phyloP scores from a whole-genome alignment of 37 sponge, comb jelly and placozoan species.

The Dysidea cf. avara region DNA sequence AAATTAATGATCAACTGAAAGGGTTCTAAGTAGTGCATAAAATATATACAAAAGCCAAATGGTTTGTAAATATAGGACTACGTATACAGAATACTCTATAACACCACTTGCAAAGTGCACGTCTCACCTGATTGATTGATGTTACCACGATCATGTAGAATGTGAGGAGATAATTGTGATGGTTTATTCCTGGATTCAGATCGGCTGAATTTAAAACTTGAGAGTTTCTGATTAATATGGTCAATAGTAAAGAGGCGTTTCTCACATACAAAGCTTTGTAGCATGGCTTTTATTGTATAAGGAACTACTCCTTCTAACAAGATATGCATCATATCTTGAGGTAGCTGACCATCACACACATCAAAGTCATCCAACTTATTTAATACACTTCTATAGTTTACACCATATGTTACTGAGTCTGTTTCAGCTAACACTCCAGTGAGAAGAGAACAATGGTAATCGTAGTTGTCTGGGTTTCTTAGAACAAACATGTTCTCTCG shows the following conservation, averaged over 20 bases:
- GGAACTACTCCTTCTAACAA: conserved; percentile 43
- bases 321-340: conserved; percentile 58
- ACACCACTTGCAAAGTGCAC: not conserved
- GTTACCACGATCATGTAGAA: too few species aligned
- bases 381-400: conserved; percentile 18
- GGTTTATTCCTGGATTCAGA: conserved; percentile 32
- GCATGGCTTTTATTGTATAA: conserved; percentile 10
- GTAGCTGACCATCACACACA: conserved; percentile 36
- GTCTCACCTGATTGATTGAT: conserved; percentile 2
- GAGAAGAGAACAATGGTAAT: conserved; percentile 37
- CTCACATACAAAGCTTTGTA: not conserved
- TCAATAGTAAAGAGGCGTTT: conserved; percentile 27
- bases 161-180: not conserved
- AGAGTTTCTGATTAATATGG: conserved; percentile 13
- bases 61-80: not conserved
- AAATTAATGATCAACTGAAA: not conserved
- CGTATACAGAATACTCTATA: not conserved
- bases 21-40: not conserved
- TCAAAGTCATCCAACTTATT: conserved; percentile 36
- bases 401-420: conserved; percentile 42
- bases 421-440: not conserved
- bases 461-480: conserved; percentile 5
- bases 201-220: conserved; percentile 18
- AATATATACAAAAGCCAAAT: not conserved
- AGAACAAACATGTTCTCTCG: not conserved